Base-by-base conservation (phyloP, 1,140 invertebrate genomes). In the Dreissena rostriformis region DNA sequence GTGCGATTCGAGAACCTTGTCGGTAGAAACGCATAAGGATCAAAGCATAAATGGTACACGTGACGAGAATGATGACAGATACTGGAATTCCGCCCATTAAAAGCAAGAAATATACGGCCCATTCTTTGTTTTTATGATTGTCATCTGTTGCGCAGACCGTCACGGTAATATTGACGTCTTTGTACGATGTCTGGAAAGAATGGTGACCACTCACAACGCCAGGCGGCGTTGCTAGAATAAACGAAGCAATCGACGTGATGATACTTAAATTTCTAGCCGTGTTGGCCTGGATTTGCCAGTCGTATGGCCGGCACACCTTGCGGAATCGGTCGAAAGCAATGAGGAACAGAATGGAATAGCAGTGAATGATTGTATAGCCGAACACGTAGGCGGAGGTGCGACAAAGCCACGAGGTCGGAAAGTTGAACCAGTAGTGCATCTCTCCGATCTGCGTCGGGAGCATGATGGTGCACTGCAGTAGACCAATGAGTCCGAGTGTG, bases 351-450 rank as follows among this genome's bases (percentile, higher is more conserved):
- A 78, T 55, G 26, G 61, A 75, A 22, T 82, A 82, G 29, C 80
- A 75, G 19, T 72, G 53, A 24, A 82, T 82, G 2, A 82, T 72
- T 11, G 80, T 82, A 24, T 82, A 82, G 8, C 80, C 80, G 49
- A 82, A 82, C 0, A 82, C 71, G 26, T 82, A 82, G 10, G 80
- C 80, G 1, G 80, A 82, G 12, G 66, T 72, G 5, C 80, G 80
- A 66, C 80, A 82, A 17, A 82, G 55, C 80, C 80, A 82, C 8
- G 80, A 82, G 15, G 80, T 75, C 5, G 80, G 80, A 28, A 82
- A 82, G 22, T 15, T 26, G 55, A 82, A 82, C 80, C 80, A 82
- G 72, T 82, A 82, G 53, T 82, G 80, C 80, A 74, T 82, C 65
- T 82, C 71, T 29, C 71, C 80, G 0, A 82, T 53, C 55, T 82